phyloP scores from a whole-genome alignment of 1,140 invertebrate genomes.

The Drosophila funebris region DNA sequence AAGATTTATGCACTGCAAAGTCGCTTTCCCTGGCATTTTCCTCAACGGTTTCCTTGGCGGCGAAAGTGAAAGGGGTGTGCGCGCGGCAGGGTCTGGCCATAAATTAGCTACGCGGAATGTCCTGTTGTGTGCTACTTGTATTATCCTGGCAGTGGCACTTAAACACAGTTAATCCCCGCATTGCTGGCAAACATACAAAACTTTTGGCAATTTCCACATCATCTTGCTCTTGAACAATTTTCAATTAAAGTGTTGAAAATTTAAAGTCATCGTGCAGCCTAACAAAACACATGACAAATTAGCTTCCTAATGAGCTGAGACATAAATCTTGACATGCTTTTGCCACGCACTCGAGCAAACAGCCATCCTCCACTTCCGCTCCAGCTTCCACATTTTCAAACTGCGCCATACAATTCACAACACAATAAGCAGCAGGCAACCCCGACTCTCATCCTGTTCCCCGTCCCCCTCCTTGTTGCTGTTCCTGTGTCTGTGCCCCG shows the following conservation, averaged over 20 bases:
- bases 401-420: conserved; percentile 8
- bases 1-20: conserved; percentile 79
- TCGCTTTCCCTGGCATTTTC: conserved; percentile 56
- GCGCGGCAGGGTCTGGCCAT: conserved; percentile 43
- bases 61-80: conserved; percentile 70
- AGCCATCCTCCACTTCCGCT: no score
- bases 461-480: not conserved
- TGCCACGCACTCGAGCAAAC: conserved; percentile 39
- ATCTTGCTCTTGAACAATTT: conserved; percentile 41
- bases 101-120: conserved; percentile 72
- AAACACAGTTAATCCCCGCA: conserved; percentile 75
- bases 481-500: not conserved
- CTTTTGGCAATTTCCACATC: conserved; percentile 60
- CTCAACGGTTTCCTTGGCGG: conserved; percentile 17
- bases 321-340: conserved; percentile 74
- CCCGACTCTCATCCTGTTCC: no score
- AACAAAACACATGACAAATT: conserved; percentile 73
- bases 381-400: not conserved
- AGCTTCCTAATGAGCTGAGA: conserved; percentile 78
- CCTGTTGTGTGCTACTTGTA: conserved; percentile 7
- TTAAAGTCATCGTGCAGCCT: conserved; percentile 53
- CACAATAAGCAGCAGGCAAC: conserved; percentile 23
- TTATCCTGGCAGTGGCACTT: conserved; percentile 51
- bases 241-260: conserved; percentile 79
- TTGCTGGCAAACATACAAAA: conserved; percentile 59